Percentiles rank a stretch among this genome's conserved stretches.
These are phyloP conservation scores for Peromyscus polionotus DNA, from an alignment of 2,113 vertebrate genomes.

Conservation along the genomic window DNA sequence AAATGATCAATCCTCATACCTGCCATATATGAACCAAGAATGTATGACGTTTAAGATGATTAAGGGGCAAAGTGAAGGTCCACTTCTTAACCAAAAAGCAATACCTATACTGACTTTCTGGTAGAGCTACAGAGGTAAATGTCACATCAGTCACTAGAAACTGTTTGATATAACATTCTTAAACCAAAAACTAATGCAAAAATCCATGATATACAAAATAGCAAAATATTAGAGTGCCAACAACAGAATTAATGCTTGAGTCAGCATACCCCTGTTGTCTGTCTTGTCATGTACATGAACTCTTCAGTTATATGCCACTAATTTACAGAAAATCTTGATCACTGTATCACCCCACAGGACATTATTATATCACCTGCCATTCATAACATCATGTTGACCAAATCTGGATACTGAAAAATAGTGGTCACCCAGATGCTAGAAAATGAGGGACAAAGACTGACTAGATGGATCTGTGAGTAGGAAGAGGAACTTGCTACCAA, in stretches of 20 bases:
- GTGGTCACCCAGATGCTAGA: not conserved
- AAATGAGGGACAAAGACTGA: not conserved
- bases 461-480: not conserved
- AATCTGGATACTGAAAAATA: not conserved
- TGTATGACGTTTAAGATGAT: not conserved
- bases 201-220: not conserved
- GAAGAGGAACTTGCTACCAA: not conserved
- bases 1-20: slow-evolving; percentile 33
- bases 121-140: slow-evolving; percentile 24
- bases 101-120: not conserved
- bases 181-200: slow-evolving; percentile 43
- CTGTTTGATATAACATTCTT: slow-evolving; percentile 40
- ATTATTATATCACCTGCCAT: not conserved
- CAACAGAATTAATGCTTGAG: not conserved
- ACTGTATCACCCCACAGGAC: not conserved
- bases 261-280: not conserved
- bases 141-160: slow-evolving; percentile 14
- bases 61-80: slow-evolving; percentile 10
- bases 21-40: not conserved
- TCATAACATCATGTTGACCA: not conserved
- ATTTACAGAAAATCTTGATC: not conserved
- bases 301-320: slow-evolving; percentile 4
- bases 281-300: not conserved
- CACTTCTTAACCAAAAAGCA: slow-evolving; percentile 29
- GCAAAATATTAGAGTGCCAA: not conserved